phyloP scores from a whole-genome alignment of 2,797 vertebrate species.

The Semaprochilodus insignis region DNA sequence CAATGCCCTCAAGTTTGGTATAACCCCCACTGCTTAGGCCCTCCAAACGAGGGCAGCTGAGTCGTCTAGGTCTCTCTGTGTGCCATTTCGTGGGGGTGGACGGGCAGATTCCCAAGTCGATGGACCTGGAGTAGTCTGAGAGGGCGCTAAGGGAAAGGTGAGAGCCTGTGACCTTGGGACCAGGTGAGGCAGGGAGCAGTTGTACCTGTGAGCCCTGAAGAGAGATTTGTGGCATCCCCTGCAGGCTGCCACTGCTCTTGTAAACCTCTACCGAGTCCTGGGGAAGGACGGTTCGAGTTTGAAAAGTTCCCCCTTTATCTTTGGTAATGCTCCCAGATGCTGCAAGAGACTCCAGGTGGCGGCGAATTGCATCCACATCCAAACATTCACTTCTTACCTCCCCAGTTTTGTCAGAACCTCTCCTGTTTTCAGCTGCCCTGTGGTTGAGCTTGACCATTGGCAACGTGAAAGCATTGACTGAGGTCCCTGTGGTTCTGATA shows the following conservation, averaged over 20 bases:
- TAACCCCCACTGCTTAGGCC: slow-evolving; percentile 82
- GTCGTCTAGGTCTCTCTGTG: slow-evolving; percentile 57
- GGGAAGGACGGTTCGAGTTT: slow-evolving; percentile 27
- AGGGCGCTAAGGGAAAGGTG: slow-evolving; percentile 67
- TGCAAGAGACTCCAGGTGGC: slow-evolving; percentile 46
- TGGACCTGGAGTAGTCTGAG: slow-evolving; percentile 69
- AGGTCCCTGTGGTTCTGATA: slow-evolving; percentile 72
- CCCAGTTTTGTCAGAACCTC: slow-evolving; percentile 58
- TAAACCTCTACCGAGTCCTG: slow-evolving; percentile 63
- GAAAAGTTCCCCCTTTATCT: slow-evolving; percentile 54
- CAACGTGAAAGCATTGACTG: slow-evolving; percentile 82
- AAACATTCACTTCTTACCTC: slow-evolving; percentile 56
- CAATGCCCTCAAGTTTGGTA: slow-evolving; percentile 77
- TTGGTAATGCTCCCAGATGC: slow-evolving; percentile 55
- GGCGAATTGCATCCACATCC: slow-evolving; percentile 56
- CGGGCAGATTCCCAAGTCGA: slow-evolving; percentile 60
- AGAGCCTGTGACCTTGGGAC: slow-evolving; percentile 64
- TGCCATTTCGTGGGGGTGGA: slow-evolving; percentile 47
- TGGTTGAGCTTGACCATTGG: slow-evolving; percentile 75
- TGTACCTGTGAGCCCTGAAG: slow-evolving; percentile 60
- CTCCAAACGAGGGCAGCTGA: slow-evolving; percentile 76
- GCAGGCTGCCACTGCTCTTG: slow-evolving; percentile 61
- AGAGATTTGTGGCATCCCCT: slow-evolving; percentile 36
- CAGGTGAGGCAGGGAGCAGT: slow-evolving; percentile 63
- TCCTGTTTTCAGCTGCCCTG: slow-evolving; percentile 60